Conservation (phyloP, 2,113 vertebrate genomes). For the Hucho hucho region DNA sequence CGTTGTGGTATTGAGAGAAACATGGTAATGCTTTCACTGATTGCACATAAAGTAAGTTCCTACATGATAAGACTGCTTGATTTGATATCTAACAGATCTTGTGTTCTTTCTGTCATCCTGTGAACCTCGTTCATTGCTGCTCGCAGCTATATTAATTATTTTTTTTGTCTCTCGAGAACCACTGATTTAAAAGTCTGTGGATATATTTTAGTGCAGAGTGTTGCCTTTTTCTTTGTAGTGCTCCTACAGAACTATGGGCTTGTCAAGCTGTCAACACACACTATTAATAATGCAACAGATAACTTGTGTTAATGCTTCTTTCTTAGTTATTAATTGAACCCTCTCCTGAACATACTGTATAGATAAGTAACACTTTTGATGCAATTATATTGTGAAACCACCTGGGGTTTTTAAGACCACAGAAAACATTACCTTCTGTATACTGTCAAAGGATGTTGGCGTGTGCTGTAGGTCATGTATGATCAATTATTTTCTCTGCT, state of each 20-base stretch:
- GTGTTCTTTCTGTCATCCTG: no score
- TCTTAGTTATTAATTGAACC: constrained; percentile 15
- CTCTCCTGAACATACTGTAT: background rate
- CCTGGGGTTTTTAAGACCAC: background rate
- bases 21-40: no score
- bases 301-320: constrained; percentile 7
- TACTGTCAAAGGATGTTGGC: background rate
- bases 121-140: no score
- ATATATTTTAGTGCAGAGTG: background rate
- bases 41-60: no score
- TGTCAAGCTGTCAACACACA: background rate
- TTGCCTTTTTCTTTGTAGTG: background rate
- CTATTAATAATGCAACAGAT: constrained; percentile 20
- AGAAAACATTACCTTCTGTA: background rate
- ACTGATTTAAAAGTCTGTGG: background rate
- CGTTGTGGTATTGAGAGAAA: no score
- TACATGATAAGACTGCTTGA: no score
- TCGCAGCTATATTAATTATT: no score
- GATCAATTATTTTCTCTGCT: no score
- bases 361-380: background rate
- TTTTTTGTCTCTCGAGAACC: background rate
- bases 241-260: background rate
- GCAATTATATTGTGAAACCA: background rate
- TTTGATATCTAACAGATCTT: no score
- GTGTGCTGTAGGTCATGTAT: no score